Evolutionary conservation across 2,888 invertebrate species (phyloP), one percentile per base, ranked within the genome.

Genomic region (Drosophila prostipennis): DNA sequence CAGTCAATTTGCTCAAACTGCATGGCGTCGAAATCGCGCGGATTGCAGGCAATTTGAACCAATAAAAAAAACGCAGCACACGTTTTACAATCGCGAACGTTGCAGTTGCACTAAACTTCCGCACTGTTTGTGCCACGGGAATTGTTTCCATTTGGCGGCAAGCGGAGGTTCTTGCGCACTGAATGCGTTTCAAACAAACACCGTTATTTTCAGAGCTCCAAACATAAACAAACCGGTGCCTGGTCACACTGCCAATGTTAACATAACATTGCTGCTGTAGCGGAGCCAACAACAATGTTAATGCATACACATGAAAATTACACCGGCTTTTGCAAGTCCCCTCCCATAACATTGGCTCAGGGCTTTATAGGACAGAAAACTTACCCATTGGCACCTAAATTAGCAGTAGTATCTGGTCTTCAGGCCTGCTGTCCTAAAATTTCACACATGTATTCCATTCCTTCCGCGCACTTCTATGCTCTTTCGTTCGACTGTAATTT

Each of bases 21-120:
- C 78, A 78, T 77, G 36, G 48, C 59, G 45, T 58, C 43, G 11
- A 57, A 42, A 59, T 57, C 65, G 54, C 79, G 60, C 36, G 59
- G 48, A 48, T 39, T 68, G 60, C 69, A 83, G 16, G 8, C 11
- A 46, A 39, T n/a, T 42, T 32, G 16, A 13, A 29, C 6, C n/a
- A 5, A 42, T 6, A 48, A 23, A 49, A 26, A 43, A 36, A 36
- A 43, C 55, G 60, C 36, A 10, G 43, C n/a, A 14, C 56, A 55
- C 68, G 67, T 39, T 54, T 68, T 65, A 68, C 52, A 52, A 64
- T 58, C 77, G 52, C 49, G 65, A 58, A 76, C 82, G 76, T 81
- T 89, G 89, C 84, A 87, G 79, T 84, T 84, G 89, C 89, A 84
- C 87, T 84, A 78, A 69, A 43, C 37, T 45, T 53, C 13, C 19